Evolutionary conservation across 1,140 invertebrate genomes (phyloP).

Genomic region (Homarus americanus): DNA sequence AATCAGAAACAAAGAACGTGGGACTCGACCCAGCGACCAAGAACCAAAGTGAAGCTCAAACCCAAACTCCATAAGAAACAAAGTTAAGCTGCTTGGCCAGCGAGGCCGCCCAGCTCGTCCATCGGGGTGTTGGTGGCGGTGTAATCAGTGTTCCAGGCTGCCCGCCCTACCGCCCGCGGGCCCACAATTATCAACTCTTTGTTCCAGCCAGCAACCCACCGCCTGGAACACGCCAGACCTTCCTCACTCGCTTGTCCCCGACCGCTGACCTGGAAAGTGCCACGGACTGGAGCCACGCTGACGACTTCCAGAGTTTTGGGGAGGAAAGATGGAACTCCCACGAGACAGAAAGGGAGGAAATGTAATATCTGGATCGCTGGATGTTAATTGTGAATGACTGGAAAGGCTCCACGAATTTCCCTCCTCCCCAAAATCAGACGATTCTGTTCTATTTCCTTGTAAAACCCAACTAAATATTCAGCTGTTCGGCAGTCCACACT

Average conservation of each 20-base stretch:
- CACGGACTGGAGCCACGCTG: slow-evolving; percentile 5
- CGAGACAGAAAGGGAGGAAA: neutral
- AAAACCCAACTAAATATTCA: neutral
- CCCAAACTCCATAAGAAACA: neutral
- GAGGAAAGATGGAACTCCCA: neutral
- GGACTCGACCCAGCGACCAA: neutral
- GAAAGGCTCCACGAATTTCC: neutral
- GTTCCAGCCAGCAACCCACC: neutral
- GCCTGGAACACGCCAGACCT: slow-evolving; percentile 8
- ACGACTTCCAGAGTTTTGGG: neutral
- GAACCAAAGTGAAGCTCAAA: neutral
- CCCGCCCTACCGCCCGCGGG: neutral
- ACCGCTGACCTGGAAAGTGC: slow-evolving; percentile 28
- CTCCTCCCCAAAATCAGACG: neutral
- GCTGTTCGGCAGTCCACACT: neutral
- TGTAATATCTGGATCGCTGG: slow-evolving; percentile 12
- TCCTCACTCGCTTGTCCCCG: slow-evolving; percentile 10
- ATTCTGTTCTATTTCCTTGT: neutral
- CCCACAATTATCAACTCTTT: slow-evolving; percentile 11
- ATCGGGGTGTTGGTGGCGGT: neutral
- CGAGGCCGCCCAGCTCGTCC: no score
- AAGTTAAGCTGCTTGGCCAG: neutral
- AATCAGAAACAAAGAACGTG: neutral
- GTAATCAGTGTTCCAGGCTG: slow-evolving; percentile 2
- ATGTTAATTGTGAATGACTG: slow-evolving; percentile 8